A percentile compares a stretch with the other conserved stretches of the same genome.
Evolutionary conservation across 2,888 invertebrate genomes (phyloP).

Genomic region (Hipparchia sbordonii): DNA sequence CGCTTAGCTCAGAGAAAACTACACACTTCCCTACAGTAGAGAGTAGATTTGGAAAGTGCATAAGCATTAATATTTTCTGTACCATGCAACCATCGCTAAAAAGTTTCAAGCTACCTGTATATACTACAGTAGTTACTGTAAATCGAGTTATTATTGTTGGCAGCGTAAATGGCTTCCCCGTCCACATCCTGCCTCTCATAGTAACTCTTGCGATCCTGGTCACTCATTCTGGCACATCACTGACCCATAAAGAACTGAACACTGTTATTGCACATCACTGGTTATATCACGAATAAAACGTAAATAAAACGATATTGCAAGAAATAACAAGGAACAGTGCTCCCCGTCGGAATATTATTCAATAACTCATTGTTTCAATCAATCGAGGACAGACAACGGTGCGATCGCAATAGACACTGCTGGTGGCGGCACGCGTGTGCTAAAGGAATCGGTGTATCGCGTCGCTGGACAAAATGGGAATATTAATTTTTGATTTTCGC

Average conservation of each 20-base stretch:
- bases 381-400: constrained; percentile 76
- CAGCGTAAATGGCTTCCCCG: constrained; percentile 61
- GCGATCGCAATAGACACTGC: constrained; percentile 69
- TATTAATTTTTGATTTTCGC: constrained; percentile 64
- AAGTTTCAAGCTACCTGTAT: constrained; percentile 63
- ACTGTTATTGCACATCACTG: constrained; percentile 44
- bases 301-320: constrained; percentile 31
- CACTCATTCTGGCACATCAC: constrained; percentile 65
- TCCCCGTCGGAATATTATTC: constrained; percentile 58
- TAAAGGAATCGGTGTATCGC: constrained; percentile 65
- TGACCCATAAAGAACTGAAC: constrained; percentile 41
- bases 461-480: constrained; percentile 71
- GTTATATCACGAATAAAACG: constrained; percentile 39
- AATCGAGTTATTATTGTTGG: constrained; percentile 75
- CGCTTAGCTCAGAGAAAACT: neutral
- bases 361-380: constrained; percentile 68
- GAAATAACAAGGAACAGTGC: constrained; percentile 47
- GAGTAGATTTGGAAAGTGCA: neutral
- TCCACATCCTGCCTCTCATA: constrained; percentile 65
- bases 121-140: constrained; percentile 84
- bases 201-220: constrained; percentile 63
- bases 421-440: constrained; percentile 60
- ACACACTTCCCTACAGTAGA: neutral
- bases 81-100: neutral
- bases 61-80: neutral